phyloP scores from a whole-genome alignment of 2,113 vertebrate genomes.

The Hepsetus odoe region DNA sequence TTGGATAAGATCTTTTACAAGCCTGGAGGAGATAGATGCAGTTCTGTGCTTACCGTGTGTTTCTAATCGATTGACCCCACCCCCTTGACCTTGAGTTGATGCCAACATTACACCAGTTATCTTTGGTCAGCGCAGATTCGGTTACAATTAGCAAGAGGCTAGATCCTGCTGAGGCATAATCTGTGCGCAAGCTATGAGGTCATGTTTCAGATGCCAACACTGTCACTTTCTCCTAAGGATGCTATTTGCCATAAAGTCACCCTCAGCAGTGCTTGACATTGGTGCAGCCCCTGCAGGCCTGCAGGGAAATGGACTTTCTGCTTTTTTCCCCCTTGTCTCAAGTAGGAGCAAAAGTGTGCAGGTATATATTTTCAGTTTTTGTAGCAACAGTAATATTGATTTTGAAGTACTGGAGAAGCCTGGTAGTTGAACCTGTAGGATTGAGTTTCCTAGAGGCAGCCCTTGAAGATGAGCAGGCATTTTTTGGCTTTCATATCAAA shows the following conservation, averaged over 20 bases:
- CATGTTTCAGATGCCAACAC: slow-evolving; percentile 67
- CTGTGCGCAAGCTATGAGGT: slow-evolving; percentile 53
- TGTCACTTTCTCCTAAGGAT: slow-evolving; percentile 45
- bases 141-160: slow-evolving; percentile 81
- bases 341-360: not conserved
- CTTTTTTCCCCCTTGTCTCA: not conserved
- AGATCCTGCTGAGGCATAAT: slow-evolving; percentile 68
- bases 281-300: slow-evolving; percentile 13
- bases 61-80: slow-evolving; percentile 68
- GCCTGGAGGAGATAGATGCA: slow-evolving; percentile 56
- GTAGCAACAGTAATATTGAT: slow-evolving; percentile 46
- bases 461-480: not conserved
- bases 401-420: not conserved
- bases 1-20: slow-evolving; percentile 39
- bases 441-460: slow-evolving; percentile 15
- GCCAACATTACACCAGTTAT: slow-evolving; percentile 67
- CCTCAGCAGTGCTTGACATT: slow-evolving; percentile 21
- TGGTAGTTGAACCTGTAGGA: slow-evolving; percentile 19
- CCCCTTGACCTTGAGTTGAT: slow-evolving; percentile 77
- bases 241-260: slow-evolving; percentile 42
- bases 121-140: slow-evolving; percentile 73
- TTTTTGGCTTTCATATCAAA: slow-evolving; percentile 12
- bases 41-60: slow-evolving; percentile 60
- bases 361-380: slow-evolving; percentile 30
- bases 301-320: slow-evolving; percentile 20